Conservation (phyloP, 1,140 invertebrate genomes). For the Leptinotarsa undecemlineata region DNA sequence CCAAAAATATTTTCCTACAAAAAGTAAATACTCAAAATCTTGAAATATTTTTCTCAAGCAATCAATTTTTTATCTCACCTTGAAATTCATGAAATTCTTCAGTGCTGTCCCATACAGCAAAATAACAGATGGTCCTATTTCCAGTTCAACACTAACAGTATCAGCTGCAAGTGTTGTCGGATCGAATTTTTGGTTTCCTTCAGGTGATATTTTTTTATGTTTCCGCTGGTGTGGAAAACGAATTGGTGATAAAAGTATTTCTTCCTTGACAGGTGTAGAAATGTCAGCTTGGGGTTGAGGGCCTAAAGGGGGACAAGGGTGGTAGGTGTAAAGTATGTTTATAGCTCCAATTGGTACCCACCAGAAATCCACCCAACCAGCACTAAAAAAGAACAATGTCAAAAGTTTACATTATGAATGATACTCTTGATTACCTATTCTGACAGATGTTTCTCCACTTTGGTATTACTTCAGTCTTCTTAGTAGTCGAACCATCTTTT, state of each 20-base stretch:
- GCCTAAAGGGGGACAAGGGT: constrained; percentile 84
- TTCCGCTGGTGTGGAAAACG: constrained; percentile 76
- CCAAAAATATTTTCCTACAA: constrained; percentile 92
- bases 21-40: not conserved
- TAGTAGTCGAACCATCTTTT: constrained; percentile 69
- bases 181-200: constrained; percentile 79
- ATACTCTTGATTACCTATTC: constrained; percentile 58
- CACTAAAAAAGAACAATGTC: constrained; percentile 52
- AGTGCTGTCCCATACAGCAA: constrained; percentile 89
- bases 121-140: constrained; percentile 90
- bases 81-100: constrained; percentile 84
- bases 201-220: constrained; percentile 52
- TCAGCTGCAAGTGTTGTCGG: constrained; percentile 81
- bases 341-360: constrained; percentile 90
- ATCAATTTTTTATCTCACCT: constrained; percentile 57
- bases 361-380: constrained; percentile 96
- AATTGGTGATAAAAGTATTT: constrained; percentile 88
- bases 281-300: constrained; percentile 87
- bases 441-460: constrained; percentile 90
- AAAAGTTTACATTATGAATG: too few relatives aligned
- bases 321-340: constrained; percentile 88
- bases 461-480: constrained; percentile 61
- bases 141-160: constrained; percentile 85
- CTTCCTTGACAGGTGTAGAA: constrained; percentile 92
- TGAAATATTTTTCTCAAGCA: not conserved